Percentiles rank a stretch among this genome's conserved stretches.
phyloP scores from a whole-genome alignment of 2,888 invertebrate genomes.

The Microchrysa polita region DNA sequence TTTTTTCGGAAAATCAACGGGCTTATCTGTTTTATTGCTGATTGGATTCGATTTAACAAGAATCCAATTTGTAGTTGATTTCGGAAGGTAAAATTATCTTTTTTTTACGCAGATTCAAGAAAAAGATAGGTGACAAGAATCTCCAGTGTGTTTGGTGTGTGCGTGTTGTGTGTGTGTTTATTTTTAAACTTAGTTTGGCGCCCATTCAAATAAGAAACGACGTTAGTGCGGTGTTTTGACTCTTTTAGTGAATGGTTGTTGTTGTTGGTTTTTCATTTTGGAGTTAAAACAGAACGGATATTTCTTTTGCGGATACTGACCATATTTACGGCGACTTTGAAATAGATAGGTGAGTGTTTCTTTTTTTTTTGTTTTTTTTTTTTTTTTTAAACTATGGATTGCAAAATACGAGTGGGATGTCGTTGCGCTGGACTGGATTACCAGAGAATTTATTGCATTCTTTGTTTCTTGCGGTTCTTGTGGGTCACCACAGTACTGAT shows the following conservation, averaged over 20 bases:
- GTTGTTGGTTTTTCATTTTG: no score
- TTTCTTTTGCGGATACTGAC: slow-evolving; percentile 24
- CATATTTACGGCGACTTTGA: background rate
- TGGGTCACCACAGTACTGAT: slow-evolving; percentile 25
- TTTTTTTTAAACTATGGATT: background rate
- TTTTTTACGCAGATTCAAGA: no score
- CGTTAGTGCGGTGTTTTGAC: background rate
- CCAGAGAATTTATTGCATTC: background rate
- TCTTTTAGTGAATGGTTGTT: no score
- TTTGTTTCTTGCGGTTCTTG: background rate
- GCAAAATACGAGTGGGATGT: background rate
- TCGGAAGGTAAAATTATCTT: no score
- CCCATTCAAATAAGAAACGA: no score
- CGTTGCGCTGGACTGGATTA: no score
- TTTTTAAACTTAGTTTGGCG: background rate
- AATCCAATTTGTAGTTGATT: no score
- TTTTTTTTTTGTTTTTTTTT: background rate
- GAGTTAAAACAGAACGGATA: slow-evolving; percentile 25
- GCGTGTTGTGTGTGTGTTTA: background rate
- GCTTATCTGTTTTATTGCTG: no score
- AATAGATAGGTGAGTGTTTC: slow-evolving; percentile 13
- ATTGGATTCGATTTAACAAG: no score
- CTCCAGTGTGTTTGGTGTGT: no score
- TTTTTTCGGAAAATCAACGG: no score
- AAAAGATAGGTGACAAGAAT: no score